Base-by-base conservation (phyloP, 2,113 vertebrate species). In the Apodemus sylvaticus region DNA sequence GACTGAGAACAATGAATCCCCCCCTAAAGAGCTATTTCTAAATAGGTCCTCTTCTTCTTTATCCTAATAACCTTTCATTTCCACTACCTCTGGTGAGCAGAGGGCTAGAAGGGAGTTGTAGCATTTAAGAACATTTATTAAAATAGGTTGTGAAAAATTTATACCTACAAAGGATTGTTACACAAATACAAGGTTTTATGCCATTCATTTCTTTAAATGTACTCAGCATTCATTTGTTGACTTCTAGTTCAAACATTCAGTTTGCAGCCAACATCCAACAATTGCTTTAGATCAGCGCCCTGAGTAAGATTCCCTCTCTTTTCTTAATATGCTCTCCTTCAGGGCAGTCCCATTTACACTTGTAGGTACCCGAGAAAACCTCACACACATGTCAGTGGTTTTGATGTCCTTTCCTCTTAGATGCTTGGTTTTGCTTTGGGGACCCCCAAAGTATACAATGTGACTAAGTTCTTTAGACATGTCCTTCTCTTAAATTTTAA, bases 31-130 rank as follows among this genome's bases (percentile, higher is more conserved):
- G 36, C 31, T 34, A 36, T 68, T 68, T 6, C 13, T 68, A 36
- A 68, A 68, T 5, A 36, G 5, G 0, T 68, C 31, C 31, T 16
- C 29, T 36, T 36, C 13, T 13, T 5, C 31, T 1, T 0, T 34
- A 34, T 5, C 12, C 31, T 68, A 34, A 16, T 68, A 68, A 12
- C 66, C 5, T 68, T 68, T 68, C 13, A 36, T 68, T 68, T 68
- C 66, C 31, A 68, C 66, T 68, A 7, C 14, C 66, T 36, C 31
- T 68, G 31, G 14, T 16, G 66, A 14, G 66, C 36, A 34, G 31
- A 14, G 31, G 13, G 31, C 66, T 68, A 36, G 31, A 68, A 68
- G 13, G 66, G 31, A 36, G 31, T 36, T 36, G 29, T 36, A 68
- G 31, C 31, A 68, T 36, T 68, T 31, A 68, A 29, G 66, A 66